Conservation (phyloP, 37 sponge, comb jelly and placozoan genomes). For the Axinella damicornis region DNA sequence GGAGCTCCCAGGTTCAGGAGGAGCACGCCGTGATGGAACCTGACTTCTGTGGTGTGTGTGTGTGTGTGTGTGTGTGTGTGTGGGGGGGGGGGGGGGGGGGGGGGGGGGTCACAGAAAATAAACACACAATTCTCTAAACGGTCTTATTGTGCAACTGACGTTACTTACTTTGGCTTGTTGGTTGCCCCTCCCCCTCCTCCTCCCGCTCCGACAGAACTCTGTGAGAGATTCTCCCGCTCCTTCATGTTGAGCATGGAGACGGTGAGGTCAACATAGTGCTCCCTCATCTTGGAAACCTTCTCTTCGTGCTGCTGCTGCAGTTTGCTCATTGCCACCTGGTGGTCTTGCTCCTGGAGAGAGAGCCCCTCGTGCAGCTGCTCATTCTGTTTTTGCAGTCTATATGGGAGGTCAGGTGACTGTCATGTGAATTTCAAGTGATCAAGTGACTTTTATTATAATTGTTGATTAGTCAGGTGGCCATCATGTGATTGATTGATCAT, state of each 20-base stretch:
- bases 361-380: slow-evolving; percentile 42
- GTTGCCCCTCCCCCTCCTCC: background rate
- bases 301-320: slow-evolving; percentile 53
- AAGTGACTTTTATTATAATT: too few relatives aligned
- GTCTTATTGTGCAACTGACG: background rate
- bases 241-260: slow-evolving; percentile 31
- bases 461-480: background rate
- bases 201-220: background rate
- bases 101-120: too few relatives aligned
- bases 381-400: slow-evolving; percentile 53
- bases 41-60: slow-evolving; percentile 18
- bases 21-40: background rate
- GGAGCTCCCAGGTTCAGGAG: background rate
- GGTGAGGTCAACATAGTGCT: slow-evolving; percentile 55
- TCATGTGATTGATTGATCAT: slow-evolving; percentile 3
- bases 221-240: background rate
- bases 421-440: background rate
- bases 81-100: too few relatives aligned
- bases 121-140: background rate
- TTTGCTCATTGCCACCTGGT: slow-evolving; percentile 48
- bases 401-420: background rate
- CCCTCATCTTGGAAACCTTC: slow-evolving; percentile 45
- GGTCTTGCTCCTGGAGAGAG: slow-evolving; percentile 27
- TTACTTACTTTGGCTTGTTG: background rate
- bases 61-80: too few relatives aligned